A percentile compares a stretch with the other conserved stretches of the same genome.
phyloP scores from a whole-genome alignment of 1,140 invertebrate species.

The Ceratitis capitata region DNA sequence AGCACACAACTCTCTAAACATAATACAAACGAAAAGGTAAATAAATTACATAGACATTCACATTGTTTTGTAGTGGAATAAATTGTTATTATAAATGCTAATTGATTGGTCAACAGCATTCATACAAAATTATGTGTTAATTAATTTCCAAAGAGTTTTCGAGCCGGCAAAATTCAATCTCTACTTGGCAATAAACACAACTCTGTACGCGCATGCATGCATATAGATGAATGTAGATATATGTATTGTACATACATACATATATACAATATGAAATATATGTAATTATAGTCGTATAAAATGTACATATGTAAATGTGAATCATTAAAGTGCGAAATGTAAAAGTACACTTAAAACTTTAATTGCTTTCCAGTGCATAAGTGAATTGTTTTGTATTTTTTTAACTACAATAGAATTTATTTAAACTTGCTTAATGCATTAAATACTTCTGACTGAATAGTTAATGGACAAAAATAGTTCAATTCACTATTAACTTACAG shows the following conservation, averaged over 20 bases:
- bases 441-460: no score
- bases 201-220: not conserved
- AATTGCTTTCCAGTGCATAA: not conserved
- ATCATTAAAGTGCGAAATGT: not conserved
- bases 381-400: not conserved
- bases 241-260: not conserved
- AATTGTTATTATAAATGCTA: conserved; percentile 47
- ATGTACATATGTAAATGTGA: not conserved
- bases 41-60: no score
- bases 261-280: not conserved
- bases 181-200: not conserved
- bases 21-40: not conserved
- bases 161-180: not conserved
- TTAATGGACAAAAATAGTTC: not conserved
- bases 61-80: not conserved
- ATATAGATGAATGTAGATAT: not conserved
- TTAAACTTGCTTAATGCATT: no score
- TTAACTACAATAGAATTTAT: not conserved
- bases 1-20: no score
- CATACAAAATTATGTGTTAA: conserved; percentile 45
- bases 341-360: conserved; percentile 26
- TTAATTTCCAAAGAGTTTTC: not conserved
- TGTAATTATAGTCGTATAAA: no score
- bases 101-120: conserved; percentile 55
- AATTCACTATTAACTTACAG: not conserved